Evolutionary conservation across 2,113 vertebrate species (phyloP), one percentile per base, ranked within the genome.

Genomic region (Zeus faber): DNA sequence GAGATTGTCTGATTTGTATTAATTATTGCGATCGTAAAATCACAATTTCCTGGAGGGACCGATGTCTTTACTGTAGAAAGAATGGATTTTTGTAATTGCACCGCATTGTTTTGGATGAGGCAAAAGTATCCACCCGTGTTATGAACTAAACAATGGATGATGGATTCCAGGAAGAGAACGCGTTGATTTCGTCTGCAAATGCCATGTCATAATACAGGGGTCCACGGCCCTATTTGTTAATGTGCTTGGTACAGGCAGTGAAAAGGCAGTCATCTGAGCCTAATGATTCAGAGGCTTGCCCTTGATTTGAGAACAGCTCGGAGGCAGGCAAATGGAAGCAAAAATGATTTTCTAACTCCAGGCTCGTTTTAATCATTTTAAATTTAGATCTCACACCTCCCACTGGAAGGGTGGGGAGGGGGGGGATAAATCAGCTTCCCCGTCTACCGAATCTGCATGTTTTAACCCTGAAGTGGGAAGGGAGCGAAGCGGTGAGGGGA

Each of bases 321-420:
- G 66, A 74, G 78, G 78, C 74, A 63, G 67, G 75, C 62, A 76
- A 82, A 79, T 58, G 67, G 49, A 80, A 76, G 65, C 57, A 72
- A 70, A 80, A 79, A 82, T 73, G 57, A 79, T 77, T 74, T 76
- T 74, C 59, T 77, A 74, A 79, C 82, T 82, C 65, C 33, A 69
- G 80, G 85, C 80, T 62, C 58, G 41, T 82, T 76, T 33, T 81
- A 70, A 85, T 87, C 67, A 79, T 74, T 83, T 83, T 66, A 76
- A 76, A 82, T 87, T 85, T 84, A 80, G 80, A 84, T 83, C 78
- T 81, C 62, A 67, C 44, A 40, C 70, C 80, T 83, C 73, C 79
- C 75, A 81, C 62, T 39, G 76, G 72, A 80, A 21, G 44, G 65
- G 25, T 39, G 76, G 72, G 82, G 29, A 29, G 65, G 25, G 21